Evolutionary conservation across 2,113 vertebrate genomes (phyloP), one percentile per base, ranked within the genome.

Genomic region (Amphilophus citrinellus): DNA sequence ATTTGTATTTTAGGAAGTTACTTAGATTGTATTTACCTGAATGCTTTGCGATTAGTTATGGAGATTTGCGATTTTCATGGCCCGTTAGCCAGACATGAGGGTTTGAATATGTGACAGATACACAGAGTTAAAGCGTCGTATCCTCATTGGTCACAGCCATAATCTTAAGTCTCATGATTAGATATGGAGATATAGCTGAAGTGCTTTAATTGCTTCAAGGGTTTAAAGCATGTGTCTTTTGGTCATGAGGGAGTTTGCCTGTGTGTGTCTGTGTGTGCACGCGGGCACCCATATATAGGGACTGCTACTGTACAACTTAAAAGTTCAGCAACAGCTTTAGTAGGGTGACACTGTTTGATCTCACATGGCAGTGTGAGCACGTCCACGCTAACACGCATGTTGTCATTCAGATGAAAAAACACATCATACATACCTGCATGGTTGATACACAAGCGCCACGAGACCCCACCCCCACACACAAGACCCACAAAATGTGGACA

Each of bases 111-210:
- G 86, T 91, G 87, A 93, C 93, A 92, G 85, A 91, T 84, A 76
- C 80, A 92, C 84, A 89, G 39, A 85, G 87, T 92, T 84, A 91
- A 92, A 93, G 84, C 88, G 8, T 86, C 91, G 93, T 87, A 92
- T 94, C 84, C 90, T 84, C 86, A 92, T 94, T 92, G 89, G 93
- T 92, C 93, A 94, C 84, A 66, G 90, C 39, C 61, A 35, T 91
- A 91, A 93, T 94, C 93, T 93, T 90, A 87, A 94, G 83, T 89
- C 90, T 83, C 83, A 32, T 90, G 93, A 94, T 94, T 95, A 65
- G 94, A 90, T 84, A 94, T 73, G 88, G 90, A 90, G 91, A 94
- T 93, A 90, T 84, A 85, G 85, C 92, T 92, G 56, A 87, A 92
- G 90, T 84, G 84, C 87, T 93, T 92, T 94, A 91, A 93, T 92